These are phyloP conservation scores for Diplodus puntazzo DNA, from an alignment of 2,797 vertebrate genomes.

Conservation along the genomic window DNA sequence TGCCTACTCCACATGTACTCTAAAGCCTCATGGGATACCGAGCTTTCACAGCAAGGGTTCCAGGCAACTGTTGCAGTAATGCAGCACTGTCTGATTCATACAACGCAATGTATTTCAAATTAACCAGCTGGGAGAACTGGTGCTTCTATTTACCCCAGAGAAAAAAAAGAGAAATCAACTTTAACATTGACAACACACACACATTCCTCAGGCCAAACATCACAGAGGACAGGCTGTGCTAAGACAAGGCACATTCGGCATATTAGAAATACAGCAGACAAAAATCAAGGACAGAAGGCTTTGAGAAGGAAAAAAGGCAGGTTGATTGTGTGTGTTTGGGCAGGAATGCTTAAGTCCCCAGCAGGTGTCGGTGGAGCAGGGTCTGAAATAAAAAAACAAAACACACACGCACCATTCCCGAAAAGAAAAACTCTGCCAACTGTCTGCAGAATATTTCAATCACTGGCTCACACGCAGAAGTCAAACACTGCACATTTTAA, in stretches of 20 bases:
- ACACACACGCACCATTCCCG: slow-evolving; percentile 10
- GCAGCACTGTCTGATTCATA: slow-evolving; percentile 38
- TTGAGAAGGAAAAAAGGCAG: slow-evolving; percentile 28
- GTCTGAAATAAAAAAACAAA: slow-evolving; percentile 49
- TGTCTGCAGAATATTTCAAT: slow-evolving; percentile 49
- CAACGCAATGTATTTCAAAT: slow-evolving; percentile 3
- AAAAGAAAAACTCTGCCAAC: slow-evolving; percentile 59
- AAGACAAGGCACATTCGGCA: slow-evolving; percentile 25
- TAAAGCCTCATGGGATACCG: slow-evolving; percentile 66
- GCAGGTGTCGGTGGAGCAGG: slow-evolving; percentile 55
- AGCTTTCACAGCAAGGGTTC: slow-evolving; percentile 51
- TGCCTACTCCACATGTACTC: slow-evolving; percentile 40
- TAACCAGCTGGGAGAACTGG: slow-evolving; percentile 25
- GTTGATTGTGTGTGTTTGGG: slow-evolving; percentile 36
- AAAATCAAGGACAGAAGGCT: slow-evolving; percentile 48
- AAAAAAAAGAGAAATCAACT: background rate
- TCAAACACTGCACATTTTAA: slow-evolving; percentile 49
- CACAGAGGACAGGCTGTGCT: slow-evolving; percentile 11
- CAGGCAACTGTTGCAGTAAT: slow-evolving; percentile 37
- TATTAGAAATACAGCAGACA: slow-evolving; percentile 35
- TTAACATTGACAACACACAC: slow-evolving; percentile 21
- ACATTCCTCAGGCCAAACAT: slow-evolving; percentile 35
- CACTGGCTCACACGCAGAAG: slow-evolving; percentile 40
- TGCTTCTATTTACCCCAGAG: slow-evolving; percentile 17
- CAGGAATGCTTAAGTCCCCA: slow-evolving; percentile 50